phyloP scores from a whole-genome alignment of 2,113 vertebrate genomes.

The Rhagologus leucostigma region DNA sequence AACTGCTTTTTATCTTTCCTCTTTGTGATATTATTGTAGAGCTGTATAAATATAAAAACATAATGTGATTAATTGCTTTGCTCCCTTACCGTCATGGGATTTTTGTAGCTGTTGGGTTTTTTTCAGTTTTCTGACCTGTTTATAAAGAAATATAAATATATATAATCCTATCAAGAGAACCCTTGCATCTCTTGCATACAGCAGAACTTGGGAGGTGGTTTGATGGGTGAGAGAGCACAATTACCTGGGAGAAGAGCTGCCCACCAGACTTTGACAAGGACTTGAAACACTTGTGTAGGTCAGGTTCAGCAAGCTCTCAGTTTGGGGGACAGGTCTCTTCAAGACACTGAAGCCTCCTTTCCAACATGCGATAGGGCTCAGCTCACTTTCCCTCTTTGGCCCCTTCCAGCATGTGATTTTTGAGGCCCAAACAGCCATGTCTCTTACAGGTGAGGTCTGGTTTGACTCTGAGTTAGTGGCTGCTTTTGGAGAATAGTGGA shows the following conservation, averaged over 20 bases:
- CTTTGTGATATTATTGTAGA: neutral
- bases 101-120: neutral
- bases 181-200: neutral
- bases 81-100: neutral
- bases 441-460: neutral
- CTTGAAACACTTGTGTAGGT: neutral
- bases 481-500: neutral
- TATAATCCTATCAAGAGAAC: neutral
- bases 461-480: neutral
- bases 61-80: neutral
- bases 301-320: neutral
- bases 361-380: accelerated
- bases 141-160: neutral
- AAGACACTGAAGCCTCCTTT: neutral
- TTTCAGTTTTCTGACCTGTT: neutral
- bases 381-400: neutral
- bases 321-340: neutral
- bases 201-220: neutral
- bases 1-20: constrained; percentile 19
- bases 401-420: neutral
- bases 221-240: neutral
- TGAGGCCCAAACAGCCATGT: neutral
- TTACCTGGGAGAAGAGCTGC: neutral
- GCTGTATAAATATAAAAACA: neutral
- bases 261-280: neutral